Evolutionary conservation across 2,113 vertebrate genomes (phyloP).

Genomic region (Bos indicus): DNA sequence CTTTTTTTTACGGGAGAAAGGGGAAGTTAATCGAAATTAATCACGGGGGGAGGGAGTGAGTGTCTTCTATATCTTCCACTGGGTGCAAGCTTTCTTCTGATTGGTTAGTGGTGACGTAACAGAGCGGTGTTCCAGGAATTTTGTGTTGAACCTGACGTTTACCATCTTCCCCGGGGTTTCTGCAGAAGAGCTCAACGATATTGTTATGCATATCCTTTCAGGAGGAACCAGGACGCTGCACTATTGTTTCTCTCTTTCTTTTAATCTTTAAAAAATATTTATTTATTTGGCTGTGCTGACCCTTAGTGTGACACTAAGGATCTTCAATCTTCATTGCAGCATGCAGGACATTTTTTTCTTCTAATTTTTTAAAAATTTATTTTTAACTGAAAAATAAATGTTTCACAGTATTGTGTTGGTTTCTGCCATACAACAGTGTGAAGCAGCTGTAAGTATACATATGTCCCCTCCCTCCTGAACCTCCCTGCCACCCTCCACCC

Average conservation of each 20-base stretch:
- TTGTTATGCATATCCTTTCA: neutral
- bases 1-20: neutral
- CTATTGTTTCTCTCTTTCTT: neutral
- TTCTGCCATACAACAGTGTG: neutral
- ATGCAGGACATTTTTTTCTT: fast-evolving
- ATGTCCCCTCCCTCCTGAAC: neutral
- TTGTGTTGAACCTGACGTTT: neutral
- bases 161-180: neutral
- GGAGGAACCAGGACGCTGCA: neutral
- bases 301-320: neutral
- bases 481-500: neutral
- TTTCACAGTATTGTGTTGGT: neutral
- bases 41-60: neutral
- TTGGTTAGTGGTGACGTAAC: neutral
- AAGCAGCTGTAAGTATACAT: neutral
- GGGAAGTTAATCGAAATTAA: neutral
- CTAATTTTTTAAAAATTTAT: neutral
- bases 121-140: neutral
- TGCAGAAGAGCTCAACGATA: neutral
- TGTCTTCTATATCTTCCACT: neutral
- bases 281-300: neutral
- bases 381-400: neutral
- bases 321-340: neutral
- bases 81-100: neutral
- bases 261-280: neutral